Percentiles rank a stretch among this genome's conserved stretches.
Conservation (phyloP, 2,797 vertebrate species). For the Prunella strophiata region DNA sequence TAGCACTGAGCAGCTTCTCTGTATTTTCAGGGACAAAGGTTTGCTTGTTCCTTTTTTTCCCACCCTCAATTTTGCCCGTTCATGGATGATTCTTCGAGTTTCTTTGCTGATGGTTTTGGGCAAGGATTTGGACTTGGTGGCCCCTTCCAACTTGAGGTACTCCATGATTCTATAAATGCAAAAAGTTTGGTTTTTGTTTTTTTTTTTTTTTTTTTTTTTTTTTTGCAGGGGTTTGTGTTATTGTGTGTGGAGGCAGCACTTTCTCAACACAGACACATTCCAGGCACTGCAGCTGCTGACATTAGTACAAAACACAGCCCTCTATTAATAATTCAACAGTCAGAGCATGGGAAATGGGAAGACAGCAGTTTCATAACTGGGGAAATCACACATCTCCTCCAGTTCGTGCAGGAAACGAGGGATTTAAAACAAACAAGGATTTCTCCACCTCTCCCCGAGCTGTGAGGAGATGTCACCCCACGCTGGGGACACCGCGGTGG, state of each 20-base stretch:
- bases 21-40: neutral
- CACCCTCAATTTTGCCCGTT: neutral
- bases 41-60: neutral
- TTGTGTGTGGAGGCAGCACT: neutral
- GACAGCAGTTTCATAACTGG: neutral
- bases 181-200: too few relatives aligned
- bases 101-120: neutral
- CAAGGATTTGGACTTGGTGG: neutral
- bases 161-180: neutral
- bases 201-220: too few relatives aligned
- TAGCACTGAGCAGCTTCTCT: neutral
- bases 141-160: neutral
- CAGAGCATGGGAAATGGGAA: neutral
- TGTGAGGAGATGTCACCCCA: neutral
- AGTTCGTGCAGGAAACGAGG: neutral
- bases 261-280: rapidly evolving
- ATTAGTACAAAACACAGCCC: neutral
- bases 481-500: neutral
- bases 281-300: neutral
- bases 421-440: neutral
- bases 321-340: neutral
- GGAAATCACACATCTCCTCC: neutral
- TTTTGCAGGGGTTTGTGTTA: neutral
- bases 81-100: neutral
- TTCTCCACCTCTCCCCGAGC: neutral